These are phyloP conservation scores for Hydropotes inermis DNA, from an alignment of 2,113 vertebrate species.

Conservation along the genomic window DNA sequence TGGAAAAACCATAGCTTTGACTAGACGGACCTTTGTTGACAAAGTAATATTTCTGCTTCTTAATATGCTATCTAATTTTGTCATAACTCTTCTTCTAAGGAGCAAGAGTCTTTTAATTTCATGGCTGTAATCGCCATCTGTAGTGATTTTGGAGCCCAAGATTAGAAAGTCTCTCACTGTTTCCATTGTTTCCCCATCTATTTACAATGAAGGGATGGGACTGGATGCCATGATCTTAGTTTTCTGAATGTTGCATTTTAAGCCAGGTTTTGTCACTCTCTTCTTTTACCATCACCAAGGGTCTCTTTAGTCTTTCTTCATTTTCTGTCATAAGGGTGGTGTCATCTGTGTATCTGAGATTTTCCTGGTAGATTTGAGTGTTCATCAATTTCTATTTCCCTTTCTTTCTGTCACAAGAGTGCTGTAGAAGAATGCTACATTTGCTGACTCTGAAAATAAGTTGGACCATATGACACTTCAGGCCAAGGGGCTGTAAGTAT, in stretches of 20 bases:
- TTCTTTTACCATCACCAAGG: neutral
- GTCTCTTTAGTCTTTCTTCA: neutral
- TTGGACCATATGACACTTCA: neutral
- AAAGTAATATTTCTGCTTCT: neutral
- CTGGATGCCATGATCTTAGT: neutral
- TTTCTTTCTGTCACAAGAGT: neutral
- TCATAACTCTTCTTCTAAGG: neutral
- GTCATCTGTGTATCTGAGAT: neutral
- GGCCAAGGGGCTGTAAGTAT: neutral
- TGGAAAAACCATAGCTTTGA: neutral
- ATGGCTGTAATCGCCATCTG: neutral
- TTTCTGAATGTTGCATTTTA: neutral
- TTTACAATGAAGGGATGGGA: neutral
- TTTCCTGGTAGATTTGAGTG: neutral
- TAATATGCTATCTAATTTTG: neutral
- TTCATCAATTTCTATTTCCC: neutral
- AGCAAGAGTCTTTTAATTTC: neutral
- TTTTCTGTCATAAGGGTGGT: neutral
- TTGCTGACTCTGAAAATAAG: neutral
- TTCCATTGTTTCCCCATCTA: neutral
- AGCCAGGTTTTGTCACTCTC: neutral
- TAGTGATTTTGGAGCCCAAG: neutral
- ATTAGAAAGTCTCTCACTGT: neutral
- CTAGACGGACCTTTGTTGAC: accelerated
- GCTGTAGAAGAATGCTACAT: neutral